Evolutionary conservation across 2,113 vertebrate species (phyloP).

Genomic region (Grammomys surdaster): DNA sequence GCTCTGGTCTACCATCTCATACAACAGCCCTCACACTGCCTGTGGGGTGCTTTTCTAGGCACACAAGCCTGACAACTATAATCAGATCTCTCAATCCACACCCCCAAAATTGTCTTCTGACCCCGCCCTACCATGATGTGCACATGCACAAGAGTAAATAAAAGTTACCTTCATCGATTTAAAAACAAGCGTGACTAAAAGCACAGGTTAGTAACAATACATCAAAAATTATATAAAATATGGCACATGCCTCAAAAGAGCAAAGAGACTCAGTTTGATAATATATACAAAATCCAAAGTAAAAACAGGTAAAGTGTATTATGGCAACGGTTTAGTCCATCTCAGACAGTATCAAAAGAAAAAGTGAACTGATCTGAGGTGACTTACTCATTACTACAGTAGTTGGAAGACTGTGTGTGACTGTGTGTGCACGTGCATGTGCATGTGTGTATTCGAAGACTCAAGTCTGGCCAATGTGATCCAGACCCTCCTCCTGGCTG

Average conservation of each 20-base stretch:
- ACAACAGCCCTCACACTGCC: neutral
- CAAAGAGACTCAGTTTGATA: neutral
- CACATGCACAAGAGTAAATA: neutral
- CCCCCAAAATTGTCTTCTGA: neutral
- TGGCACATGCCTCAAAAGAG: neutral
- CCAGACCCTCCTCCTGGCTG: too few relatives aligned
- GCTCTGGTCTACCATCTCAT: neutral
- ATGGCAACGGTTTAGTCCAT: neutral
- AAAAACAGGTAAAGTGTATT: neutral
- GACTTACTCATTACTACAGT: neutral
- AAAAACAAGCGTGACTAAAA: neutral
- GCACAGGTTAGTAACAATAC: neutral
- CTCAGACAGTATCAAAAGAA: neutral
- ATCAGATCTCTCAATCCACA: neutral
- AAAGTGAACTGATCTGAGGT: neutral
- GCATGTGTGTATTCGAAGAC: too few relatives aligned
- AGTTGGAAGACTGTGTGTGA: neutral
- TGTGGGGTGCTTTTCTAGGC: neutral
- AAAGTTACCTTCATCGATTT: neutral
- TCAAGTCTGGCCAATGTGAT: too few relatives aligned
- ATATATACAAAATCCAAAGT: slow-evolving; percentile 13
- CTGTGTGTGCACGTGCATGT: too few relatives aligned
- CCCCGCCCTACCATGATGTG: neutral
- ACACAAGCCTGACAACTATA: neutral
- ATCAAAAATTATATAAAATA: neutral